Base-by-base conservation (phyloP, 2,888 invertebrate species). In the Polymixis flavicincta region DNA sequence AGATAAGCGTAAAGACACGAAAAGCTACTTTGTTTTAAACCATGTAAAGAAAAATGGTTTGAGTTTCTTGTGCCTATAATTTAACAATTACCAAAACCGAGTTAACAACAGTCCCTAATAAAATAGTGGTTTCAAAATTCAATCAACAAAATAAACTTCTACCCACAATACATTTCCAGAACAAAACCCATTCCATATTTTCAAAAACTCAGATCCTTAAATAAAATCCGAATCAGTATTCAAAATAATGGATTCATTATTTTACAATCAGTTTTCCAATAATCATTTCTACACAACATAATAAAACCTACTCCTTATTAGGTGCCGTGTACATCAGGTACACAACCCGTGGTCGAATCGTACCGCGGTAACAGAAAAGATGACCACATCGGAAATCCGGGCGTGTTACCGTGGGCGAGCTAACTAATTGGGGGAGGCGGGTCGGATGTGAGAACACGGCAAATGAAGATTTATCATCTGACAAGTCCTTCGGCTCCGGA, bases 391-490 rank as follows among this genome's bases (percentile, higher is more conserved):
- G 93, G 92, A 94, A 92, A 93, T 93, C 93, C 93, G 93, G 91
- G 89, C 91, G 86, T 88, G 90, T 86, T 84, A 83, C 80, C 78
- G 78, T 82, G 69, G 76, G 73, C 78, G 80, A 76, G 84, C 77
- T 93, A 93, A 93, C 94, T 95, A 95, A 95, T 95, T 95, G 95
- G 95, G 92, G 92, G 90, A 92, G 93, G 94, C 90, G 93, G 94
- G 93, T 93, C 93, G 94, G 94, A 93, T 93, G 95, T 94, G 95
- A 93, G 94, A 93, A 95, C 94, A 93, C 92, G 93, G 94, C 94
- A 95, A 95, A 95, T 95, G 95, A 95, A 95, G 95, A 95, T 95
- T 95, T 95, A 95, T 95, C 94, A 95, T 95, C 92, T 87, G 86
- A 88, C 88, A 89, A 90, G 92, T 93, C 93, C 92, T 93, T 89